Base-by-base conservation (phyloP, 1,140 invertebrate genomes). In the Ips nitidus region DNA sequence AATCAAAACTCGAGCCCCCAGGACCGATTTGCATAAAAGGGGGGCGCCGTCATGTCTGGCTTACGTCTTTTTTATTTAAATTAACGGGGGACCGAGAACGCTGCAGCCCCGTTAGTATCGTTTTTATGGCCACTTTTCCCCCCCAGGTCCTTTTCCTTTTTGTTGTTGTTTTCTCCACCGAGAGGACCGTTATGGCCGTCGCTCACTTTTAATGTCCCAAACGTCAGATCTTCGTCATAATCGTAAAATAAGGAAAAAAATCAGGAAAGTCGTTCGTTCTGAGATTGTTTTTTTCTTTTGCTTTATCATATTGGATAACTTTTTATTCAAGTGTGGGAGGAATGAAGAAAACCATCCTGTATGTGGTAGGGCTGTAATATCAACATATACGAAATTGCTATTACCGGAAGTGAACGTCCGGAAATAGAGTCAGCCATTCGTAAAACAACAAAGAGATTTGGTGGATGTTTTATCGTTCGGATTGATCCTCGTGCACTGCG, bases 391-490 rank as follows among this genome's bases (percentile, higher is more conserved):
- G 39, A 50, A 50, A 62, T 50, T 43, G 59, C 22, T 22, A 64
- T 64, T 52, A 64, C 61, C 61, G 61, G 61, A 64, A 64, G 50
- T 40, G 4, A 41, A 42, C 61, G 61, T 64, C 61, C 61, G 61
- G 61, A 64, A 64, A 64, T 64, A 53, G 47, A 52, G 4, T 6
- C 61, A 64, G 36, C 61, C 61, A 53, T 52, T 64, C 61, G 61
- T 64, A 53, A 52, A 64, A 64, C 61, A 61, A 64, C 61, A 64
- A 64, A 64, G 61, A 53, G 40, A 64, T 64, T 64, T 64, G 39
- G n/a, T 22, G 22, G 22, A 22, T 22, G 50, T 53, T 64, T 50
- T 62, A 62, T 62, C 59, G 6, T 59, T 41, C 36, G 43, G 59
- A 40, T 22, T 41, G 56, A 50, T 50, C 45, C 45, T 22, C 22